Evolutionary conservation across 2,888 invertebrate genomes (phyloP).

Genomic region (Abscondita cerata): DNA sequence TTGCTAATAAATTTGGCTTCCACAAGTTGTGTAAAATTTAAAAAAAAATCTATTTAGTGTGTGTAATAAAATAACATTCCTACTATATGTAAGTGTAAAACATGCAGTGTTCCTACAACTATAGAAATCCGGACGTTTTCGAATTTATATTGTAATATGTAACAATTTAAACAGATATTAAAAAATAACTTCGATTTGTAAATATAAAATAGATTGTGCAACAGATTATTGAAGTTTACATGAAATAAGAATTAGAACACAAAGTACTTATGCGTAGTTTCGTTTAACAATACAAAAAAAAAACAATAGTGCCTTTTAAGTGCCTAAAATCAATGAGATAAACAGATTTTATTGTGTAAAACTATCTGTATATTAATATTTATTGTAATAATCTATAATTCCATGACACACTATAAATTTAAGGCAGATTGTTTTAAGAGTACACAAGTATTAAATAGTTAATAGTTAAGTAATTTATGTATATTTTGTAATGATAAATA

Average conservation of each 20-base stretch:
- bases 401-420: slow-evolving; percentile 27
- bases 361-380: slow-evolving; percentile 16
- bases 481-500: slow-evolving; percentile 56
- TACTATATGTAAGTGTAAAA: slow-evolving; percentile 24
- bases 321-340: slow-evolving; percentile 41
- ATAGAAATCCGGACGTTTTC: slow-evolving; percentile 5
- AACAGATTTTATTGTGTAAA: slow-evolving; percentile 13
- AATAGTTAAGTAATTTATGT: slow-evolving; percentile 45
- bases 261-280: slow-evolving; percentile 50
- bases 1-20: slow-evolving; percentile 13
- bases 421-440: slow-evolving; percentile 32
- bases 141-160: slow-evolving; percentile 1
- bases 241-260: slow-evolving; percentile 36
- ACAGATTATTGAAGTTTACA: slow-evolving; percentile 36
- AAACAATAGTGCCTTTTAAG: slow-evolving; percentile 55
- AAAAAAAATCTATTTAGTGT: too few relatives aligned
- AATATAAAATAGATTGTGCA: slow-evolving; percentile 53
- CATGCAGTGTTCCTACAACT: slow-evolving; percentile 29
- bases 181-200: slow-evolving; percentile 46
- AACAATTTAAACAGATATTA: background rate
- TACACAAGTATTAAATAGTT: slow-evolving; percentile 43
- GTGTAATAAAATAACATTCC: slow-evolving; percentile 27
- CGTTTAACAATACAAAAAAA: slow-evolving; percentile 39
- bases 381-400: slow-evolving; percentile 27
- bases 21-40: slow-evolving; percentile 34